Conservation (phyloP, 2,113 vertebrate genomes). For the Bagarius yarrelli region DNA sequence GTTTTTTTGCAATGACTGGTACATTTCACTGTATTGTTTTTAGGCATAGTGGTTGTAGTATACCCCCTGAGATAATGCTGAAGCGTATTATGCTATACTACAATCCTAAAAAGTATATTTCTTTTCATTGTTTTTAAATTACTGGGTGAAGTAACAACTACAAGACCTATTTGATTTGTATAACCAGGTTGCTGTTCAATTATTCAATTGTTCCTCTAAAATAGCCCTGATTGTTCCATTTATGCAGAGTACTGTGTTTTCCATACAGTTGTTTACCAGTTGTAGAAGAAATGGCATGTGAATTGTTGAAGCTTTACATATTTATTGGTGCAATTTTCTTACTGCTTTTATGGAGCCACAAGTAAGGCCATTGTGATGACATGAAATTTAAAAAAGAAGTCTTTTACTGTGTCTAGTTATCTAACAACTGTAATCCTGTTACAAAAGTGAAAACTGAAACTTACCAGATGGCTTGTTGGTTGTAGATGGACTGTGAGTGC, state of each 20-base stretch:
- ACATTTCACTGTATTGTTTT: neutral
- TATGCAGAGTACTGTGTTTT: neutral
- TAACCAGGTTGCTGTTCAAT: neutral
- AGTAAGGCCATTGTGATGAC: neutral
- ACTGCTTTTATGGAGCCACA: neutral
- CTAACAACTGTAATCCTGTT: neutral
- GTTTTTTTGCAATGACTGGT: neutral
- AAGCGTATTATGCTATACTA: neutral
- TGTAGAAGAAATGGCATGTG: neutral
- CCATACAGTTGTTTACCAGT: neutral
- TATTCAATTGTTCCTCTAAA: neutral
- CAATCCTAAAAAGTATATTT: too few species aligned
- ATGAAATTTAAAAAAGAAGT: too few species aligned
- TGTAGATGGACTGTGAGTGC: slow-evolving; percentile 84
- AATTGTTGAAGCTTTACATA: neutral
- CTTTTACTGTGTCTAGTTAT: neutral
- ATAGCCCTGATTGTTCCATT: neutral
- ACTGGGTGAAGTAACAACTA: too few species aligned
- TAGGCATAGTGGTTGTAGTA: neutral
- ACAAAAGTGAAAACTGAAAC: slow-evolving; percentile 54
- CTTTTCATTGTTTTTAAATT: too few species aligned
- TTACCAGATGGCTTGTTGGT: slow-evolving; percentile 94
- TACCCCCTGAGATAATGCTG: neutral
- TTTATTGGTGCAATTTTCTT: neutral
- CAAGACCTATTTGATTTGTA: too few species aligned